A percentile compares a stretch with the other conserved stretches of the same genome.
phyloP scores from a whole-genome alignment of 2,113 vertebrate genomes.

The Anguilla rostrata region DNA sequence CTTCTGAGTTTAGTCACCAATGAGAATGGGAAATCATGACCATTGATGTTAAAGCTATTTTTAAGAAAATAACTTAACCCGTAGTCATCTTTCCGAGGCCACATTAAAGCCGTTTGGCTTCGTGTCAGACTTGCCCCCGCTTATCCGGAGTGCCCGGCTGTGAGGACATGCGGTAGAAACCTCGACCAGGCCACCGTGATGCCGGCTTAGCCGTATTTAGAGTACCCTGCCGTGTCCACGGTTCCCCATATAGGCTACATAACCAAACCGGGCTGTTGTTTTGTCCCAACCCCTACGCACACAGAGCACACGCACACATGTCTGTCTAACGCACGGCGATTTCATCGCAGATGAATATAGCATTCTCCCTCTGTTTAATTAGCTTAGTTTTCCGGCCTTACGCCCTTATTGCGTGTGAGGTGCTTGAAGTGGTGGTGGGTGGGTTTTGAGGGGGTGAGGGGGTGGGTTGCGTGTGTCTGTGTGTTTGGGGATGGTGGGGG shows the following conservation, averaged over 20 bases:
- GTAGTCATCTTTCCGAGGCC: slow-evolving; percentile 57
- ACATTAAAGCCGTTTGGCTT: slow-evolving; percentile 56
- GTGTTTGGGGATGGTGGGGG: no score
- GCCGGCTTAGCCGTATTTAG: slow-evolving; percentile 34
- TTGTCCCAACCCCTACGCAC: neutral
- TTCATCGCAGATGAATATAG: neutral
- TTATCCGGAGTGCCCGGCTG: slow-evolving; percentile 46
- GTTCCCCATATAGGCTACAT: slow-evolving; percentile 31
- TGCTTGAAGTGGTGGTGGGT: neutral
- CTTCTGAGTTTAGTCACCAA: slow-evolving; percentile 26
- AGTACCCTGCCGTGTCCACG: slow-evolving; percentile 38
- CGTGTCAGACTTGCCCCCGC: slow-evolving; percentile 58
- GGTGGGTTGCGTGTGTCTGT: no score
- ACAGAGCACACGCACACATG: neutral
- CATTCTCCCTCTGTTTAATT: neutral
- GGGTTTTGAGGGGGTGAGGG: neutral
- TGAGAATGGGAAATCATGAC: slow-evolving; percentile 39
- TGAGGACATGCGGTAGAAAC: slow-evolving; percentile 37
- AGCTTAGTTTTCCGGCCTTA: neutral
- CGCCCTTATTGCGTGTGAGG: neutral
- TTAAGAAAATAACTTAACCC: slow-evolving; percentile 43
- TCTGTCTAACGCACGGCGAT: neutral
- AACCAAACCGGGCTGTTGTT: slow-evolving; percentile 6
- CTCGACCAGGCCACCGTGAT: slow-evolving; percentile 10
- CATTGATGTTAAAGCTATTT: slow-evolving; percentile 45